A percentile compares a stretch with the other conserved stretches of the same genome.
phyloP scores from a whole-genome alignment of 2,797 vertebrate genomes.

The Brachymystax lenok region DNA sequence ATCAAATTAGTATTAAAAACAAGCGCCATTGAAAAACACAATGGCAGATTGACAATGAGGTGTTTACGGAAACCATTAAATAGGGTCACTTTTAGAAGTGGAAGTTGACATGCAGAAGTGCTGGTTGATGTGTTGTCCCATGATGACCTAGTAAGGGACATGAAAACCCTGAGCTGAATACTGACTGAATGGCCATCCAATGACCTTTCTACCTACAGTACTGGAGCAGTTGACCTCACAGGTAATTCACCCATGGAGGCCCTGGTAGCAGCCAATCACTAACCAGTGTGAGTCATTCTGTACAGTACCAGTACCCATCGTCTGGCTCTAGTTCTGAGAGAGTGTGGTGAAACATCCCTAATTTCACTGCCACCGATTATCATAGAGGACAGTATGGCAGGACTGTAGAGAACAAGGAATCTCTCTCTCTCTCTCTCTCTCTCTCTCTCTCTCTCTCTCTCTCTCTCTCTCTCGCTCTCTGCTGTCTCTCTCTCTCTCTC shows the following conservation, averaged over 20 bases:
- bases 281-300: neutral
- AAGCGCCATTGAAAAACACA: neutral
- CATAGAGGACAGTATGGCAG: neutral
- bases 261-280: conserved; percentile 9
- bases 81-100: too few relatives aligned
- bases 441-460: too few relatives aligned
- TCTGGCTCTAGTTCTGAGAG: conserved; percentile 2
- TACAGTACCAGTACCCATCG: neutral
- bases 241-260: neutral
- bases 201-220: conserved; percentile 17
- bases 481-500: too few relatives aligned
- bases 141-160: conserved; percentile 49
- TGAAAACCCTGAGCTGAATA: neutral
- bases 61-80: too few relatives aligned
- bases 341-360: neutral
- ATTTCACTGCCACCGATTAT: neutral
- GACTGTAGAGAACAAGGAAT: neutral
- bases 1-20: conserved; percentile 34
- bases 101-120: conserved; percentile 27
- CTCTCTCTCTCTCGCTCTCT: too few relatives aligned
- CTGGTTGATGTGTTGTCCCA: conserved; percentile 48
- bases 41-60: conserved; percentile 44
- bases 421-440: neutral
- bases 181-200: conserved; percentile 39
- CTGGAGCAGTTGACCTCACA: conserved; percentile 15